phyloP scores from a whole-genome alignment of 2,888 invertebrate genomes.

The Phytoseiulus persimilis region DNA sequence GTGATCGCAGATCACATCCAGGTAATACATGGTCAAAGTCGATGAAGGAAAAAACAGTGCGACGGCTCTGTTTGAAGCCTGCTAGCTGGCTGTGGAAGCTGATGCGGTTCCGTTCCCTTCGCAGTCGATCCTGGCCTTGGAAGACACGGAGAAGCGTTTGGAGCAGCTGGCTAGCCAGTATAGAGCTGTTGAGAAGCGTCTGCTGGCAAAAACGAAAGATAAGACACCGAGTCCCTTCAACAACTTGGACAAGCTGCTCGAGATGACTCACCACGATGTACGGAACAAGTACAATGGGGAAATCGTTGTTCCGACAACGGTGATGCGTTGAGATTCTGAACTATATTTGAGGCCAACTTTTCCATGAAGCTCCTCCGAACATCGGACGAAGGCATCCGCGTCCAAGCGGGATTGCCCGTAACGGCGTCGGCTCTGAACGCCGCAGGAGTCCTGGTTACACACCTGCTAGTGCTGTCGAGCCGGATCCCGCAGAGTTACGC shows the following conservation, averaged over 20 bases:
- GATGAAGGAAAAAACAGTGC: not conserved
- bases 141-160: conserved; percentile 50
- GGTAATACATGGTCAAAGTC: not conserved
- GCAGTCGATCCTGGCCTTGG: conserved; percentile 24
- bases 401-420: conserved; percentile 14
- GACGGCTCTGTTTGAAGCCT: too few relatives aligned
- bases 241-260: conserved; percentile 63
- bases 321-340: too few relatives aligned
- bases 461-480: conserved; percentile 12
- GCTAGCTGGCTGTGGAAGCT: not conserved
- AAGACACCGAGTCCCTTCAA: conserved; percentile 66
- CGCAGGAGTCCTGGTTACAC: not conserved
- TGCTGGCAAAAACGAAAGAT: conserved; percentile 69
- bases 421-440: conserved; percentile 30
- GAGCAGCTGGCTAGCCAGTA: conserved; percentile 61
- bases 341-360: too few relatives aligned
- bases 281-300: not conserved
- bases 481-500: not conserved
- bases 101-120: not conserved
- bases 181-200: conserved; percentile 64
- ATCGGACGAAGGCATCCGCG: conserved; percentile 20
- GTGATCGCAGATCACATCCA: conserved; percentile 30
- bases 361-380: conserved; percentile 7
- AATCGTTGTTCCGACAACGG: too few relatives aligned
- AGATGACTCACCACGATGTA: conserved; percentile 61